These are phyloP conservation scores for Catostylus mosaicus DNA, from an alignment of 30 jellyfish, hydroid and myxozoan species.

Conservation along the genomic window DNA sequence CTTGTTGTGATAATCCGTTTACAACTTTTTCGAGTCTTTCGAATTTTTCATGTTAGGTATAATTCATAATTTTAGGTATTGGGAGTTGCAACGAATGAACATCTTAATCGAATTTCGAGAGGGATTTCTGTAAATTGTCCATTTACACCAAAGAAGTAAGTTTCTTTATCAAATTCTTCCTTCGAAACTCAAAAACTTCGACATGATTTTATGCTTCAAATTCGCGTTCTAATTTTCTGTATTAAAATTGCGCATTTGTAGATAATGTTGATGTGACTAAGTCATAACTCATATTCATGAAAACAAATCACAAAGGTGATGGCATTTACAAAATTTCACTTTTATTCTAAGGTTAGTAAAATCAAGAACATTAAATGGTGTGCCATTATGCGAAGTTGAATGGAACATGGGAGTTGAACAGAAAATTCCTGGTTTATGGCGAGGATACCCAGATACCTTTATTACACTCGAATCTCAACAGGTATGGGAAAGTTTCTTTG, in stretches of 20 bases:
- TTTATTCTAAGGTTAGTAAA: constrained; percentile 53
- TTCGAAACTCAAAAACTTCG: background rate
- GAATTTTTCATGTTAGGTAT: background rate
- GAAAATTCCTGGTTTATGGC: constrained; percentile 40
- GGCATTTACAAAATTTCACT: background rate
- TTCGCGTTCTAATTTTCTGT: too few species aligned
- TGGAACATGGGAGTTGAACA: constrained; percentile 41
- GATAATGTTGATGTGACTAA: too few species aligned
- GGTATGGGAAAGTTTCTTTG: constrained; percentile 24
- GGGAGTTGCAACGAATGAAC: constrained; percentile 72
- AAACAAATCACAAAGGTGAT: too few species aligned
- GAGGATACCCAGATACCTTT: constrained; percentile 65
- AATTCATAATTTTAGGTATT: constrained; percentile 37
- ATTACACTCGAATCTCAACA: constrained; percentile 79
- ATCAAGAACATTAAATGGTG: constrained; percentile 76
- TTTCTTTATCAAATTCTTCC: background rate
- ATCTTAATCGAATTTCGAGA: constrained; percentile 49
- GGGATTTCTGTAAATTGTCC: constrained; percentile 61
- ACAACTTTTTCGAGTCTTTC: too few species aligned
- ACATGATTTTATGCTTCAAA: too few species aligned
- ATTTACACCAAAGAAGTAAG: constrained; percentile 46
- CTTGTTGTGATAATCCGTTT: too few species aligned
- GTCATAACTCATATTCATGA: too few species aligned
- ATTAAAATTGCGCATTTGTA: too few species aligned
- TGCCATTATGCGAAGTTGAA: constrained; percentile 80